Evolutionary conservation across 2,797 vertebrate species (phyloP).

Genomic region (Clarias platycephalus): DNA sequence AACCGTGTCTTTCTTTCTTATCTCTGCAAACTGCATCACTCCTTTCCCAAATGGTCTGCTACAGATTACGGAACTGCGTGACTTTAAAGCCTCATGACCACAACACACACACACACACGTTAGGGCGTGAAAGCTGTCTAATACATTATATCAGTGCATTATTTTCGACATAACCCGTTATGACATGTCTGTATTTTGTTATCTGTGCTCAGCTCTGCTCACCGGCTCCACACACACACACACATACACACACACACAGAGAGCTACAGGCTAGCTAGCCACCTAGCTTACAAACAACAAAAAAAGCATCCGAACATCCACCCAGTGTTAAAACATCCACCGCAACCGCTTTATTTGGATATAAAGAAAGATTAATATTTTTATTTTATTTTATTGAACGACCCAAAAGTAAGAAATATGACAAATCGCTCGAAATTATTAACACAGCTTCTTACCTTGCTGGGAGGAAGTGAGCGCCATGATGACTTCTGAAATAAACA

Average conservation of each 20-base stretch:
- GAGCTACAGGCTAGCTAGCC: background rate
- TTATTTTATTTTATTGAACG: too few relatives aligned
- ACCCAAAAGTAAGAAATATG: background rate
- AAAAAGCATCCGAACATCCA: background rate
- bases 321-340: background rate
- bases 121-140: background rate
- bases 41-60: conserved; percentile 14
- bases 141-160: background rate
- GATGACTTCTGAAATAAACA: conserved; percentile 76
- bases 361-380: too few relatives aligned
- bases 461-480: conserved; percentile 73
- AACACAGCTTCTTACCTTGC: conserved; percentile 68
- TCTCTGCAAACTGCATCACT: conserved; percentile 37
- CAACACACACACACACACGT: background rate
- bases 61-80: background rate
- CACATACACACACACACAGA: background rate
- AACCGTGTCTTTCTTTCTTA: conserved; percentile 30
- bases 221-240: background rate
- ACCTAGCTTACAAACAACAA: background rate
- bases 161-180: too few relatives aligned
- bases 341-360: too few relatives aligned
- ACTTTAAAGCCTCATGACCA: background rate
- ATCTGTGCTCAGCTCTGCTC: background rate
- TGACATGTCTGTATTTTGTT: background rate
- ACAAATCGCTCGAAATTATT: background rate